These are phyloP conservation scores for Paralichthys olivaceus DNA, from an alignment of 2,113 vertebrate genomes.

Conservation along the genomic window DNA sequence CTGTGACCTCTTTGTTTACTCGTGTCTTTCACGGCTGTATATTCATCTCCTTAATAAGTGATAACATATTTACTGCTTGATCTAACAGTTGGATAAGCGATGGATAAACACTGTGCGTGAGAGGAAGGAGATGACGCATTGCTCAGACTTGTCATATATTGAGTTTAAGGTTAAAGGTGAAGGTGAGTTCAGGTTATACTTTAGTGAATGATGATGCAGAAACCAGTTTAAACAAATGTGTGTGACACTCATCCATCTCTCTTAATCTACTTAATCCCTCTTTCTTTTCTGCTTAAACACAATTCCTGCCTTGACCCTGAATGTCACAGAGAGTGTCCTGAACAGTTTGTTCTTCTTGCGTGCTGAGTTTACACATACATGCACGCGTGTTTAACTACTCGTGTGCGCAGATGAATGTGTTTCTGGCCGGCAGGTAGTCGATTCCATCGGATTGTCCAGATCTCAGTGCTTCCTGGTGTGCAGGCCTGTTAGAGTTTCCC, in stretches of 20 bases:
- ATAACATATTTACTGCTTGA: background rate
- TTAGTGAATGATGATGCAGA: background rate
- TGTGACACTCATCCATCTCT: constrained; percentile 19
- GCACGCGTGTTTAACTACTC: constrained; percentile 1
- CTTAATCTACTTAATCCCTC: background rate
- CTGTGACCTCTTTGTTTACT: background rate
- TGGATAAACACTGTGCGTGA: background rate
- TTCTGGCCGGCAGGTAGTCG: constrained; percentile 21
- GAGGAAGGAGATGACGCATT: background rate
- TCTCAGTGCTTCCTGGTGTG: constrained; percentile 3
- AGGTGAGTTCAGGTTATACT: constrained; percentile 19
- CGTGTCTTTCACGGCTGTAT: background rate
- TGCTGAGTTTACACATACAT: background rate
- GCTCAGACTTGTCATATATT: constrained; percentile 6
- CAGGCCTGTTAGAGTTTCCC: constrained; percentile 27
- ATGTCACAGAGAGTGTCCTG: background rate
- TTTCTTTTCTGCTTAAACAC: background rate
- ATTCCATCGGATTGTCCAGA: constrained; percentile 27
- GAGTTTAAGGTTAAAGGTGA: constrained; percentile 28
- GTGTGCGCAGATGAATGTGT: background rate
- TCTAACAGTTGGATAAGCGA: too few species aligned
- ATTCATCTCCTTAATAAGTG: background rate
- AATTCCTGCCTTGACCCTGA: constrained; percentile 22
- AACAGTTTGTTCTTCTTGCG: background rate
- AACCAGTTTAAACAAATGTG: background rate